A percentile compares a stretch with the other conserved stretches of the same genome.
Evolutionary conservation across 2,113 vertebrate species (phyloP).

Genomic region (Spea multiplicata): DNA sequence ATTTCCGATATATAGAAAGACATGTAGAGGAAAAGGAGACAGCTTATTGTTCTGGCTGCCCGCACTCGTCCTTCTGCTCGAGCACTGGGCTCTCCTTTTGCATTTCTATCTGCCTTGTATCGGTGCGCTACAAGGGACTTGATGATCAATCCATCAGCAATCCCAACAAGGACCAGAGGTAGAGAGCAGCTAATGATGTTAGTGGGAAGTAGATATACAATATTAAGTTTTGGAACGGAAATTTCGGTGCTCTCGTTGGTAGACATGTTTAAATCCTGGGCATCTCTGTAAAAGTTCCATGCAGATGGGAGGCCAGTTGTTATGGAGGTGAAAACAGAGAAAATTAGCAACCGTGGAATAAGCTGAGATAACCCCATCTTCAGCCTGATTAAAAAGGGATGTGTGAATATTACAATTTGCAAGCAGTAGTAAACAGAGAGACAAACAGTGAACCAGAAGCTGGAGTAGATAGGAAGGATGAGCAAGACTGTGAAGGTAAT

Average conservation of each 20-base stretch:
- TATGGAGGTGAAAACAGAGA: neutral
- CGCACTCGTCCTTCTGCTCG: slow-evolving; percentile 8
- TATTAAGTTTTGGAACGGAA: neutral
- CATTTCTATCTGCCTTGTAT: neutral
- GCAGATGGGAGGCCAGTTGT: slow-evolving; percentile 25
- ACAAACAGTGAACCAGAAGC: slow-evolving; percentile 52
- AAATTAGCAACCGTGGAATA: slow-evolving; percentile 44
- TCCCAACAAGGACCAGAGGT: slow-evolving; percentile 19
- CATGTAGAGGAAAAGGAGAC: slow-evolving; percentile 19
- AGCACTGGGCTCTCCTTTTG: slow-evolving; percentile 4
- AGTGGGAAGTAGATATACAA: slow-evolving; percentile 20
- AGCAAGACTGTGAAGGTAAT: slow-evolving; percentile 39
- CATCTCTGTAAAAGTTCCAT: slow-evolving; percentile 15
- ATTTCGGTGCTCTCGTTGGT: slow-evolving; percentile 7
- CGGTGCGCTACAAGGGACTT: slow-evolving; percentile 19
- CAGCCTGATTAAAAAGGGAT: slow-evolving; percentile 34
- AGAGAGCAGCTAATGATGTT: slow-evolving; percentile 23
- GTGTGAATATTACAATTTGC: slow-evolving; percentile 50
- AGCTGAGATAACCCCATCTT: slow-evolving; percentile 44
- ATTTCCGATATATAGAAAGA: slow-evolving; percentile 29
- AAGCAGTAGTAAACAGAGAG: slow-evolving; percentile 56
- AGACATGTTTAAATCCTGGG: slow-evolving; percentile 5
- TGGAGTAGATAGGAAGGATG: slow-evolving; percentile 37
- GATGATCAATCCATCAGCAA: slow-evolving; percentile 31
- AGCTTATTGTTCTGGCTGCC: slow-evolving; percentile 28